Base-by-base conservation (phyloP, 2,888 invertebrate genomes). In the Agonopterix alstromeriana region DNA sequence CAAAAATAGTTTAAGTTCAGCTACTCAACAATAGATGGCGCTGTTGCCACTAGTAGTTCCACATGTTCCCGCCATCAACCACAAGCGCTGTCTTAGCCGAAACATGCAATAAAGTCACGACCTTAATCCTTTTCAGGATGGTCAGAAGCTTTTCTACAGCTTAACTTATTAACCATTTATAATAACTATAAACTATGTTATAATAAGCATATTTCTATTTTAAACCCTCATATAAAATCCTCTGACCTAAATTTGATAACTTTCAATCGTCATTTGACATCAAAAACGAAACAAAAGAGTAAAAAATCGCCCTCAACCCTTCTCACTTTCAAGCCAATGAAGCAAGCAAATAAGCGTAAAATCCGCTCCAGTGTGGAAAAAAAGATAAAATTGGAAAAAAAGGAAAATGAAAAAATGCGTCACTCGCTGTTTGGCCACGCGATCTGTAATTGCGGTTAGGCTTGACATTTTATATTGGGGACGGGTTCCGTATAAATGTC, bases 301-400 rank as follows among this genome's bases (percentile, higher is more conserved):
- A 68, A 73, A 69, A 69, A 70, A 54, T 44, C 49, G 55, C 65
- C 27, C 27, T 27, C 27, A 27, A 75, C 83, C 83, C 82, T 73
- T 81, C 81, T 85, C 87, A 81, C 82, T 86, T 83, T 81, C 83
- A 73, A 85, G 84, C 84, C 87, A 87, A 87, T 87, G 87, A 86
- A 82, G 86, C 84, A 82, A 71, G 83, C 82, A 84, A 86, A 87
- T 84, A 86, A 80, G 80, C 84, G 83, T 86, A 83, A 87, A 88
- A 87, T 85, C 82, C 80, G 74, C 74, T 75, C 66, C 68, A 61
- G 67, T 79, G 82, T 76, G 81, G 81, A 82, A 84, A 86, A 85
- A 84, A 82, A 81, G 79, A 78, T 79, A 78, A 79, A 48, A 82
- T 76, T 76, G 73, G 65, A 81, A 79, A 74, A 77, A 70, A 65